Evolutionary conservation across 2,797 vertebrate genomes (phyloP), one percentile per base, ranked within the genome.

Genomic region (Alosa sapidissima): DNA sequence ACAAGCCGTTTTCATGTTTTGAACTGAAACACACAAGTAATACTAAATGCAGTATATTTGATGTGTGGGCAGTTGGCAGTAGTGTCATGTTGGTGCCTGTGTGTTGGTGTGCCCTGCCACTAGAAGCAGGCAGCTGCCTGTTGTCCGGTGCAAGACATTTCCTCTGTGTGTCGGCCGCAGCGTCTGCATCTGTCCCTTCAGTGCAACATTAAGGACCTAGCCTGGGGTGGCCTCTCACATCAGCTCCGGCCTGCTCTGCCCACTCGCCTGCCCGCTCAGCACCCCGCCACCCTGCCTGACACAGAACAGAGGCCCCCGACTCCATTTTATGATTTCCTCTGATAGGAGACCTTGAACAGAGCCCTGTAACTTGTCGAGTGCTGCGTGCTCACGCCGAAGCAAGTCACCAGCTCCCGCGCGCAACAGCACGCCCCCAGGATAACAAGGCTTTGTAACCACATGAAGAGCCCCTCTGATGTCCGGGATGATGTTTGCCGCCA

Each of bases 381-480:
- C 72, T 45, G 62, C 65, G 11, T 33, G 83, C 83, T 52, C 47
- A 16, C 19, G 28, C 72, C 28, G 83, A 49, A 19, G 54, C 81
- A 68, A 33, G 81, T 81, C 54, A 58, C 81, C 84, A 47, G 54
- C 52, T 52, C 83, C 55, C 24, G 47, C 11, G 86, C 82, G 86
- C 84, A 84, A 84, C 85, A 65, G 86, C 84, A 86, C 85, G 88
- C 87, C 89, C 88, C 81, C 83, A 83, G 90, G 90, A 90, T 88
- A 91, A 85, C 89, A 88, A 87, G 85, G 83, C 84, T 87, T 87
- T 85, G 88, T 86, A 88, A 89, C 81, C 85, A 88, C 87, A 89
- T 89, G 90, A 91, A 88, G 89, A 89, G 86, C 52, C 85, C 36
- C 83, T 90, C 88, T 90, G 88, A 90, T 91, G 85, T 90, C 87